Conservation (phyloP, 2,113 vertebrate genomes). For the Corydoras maculifer region DNA sequence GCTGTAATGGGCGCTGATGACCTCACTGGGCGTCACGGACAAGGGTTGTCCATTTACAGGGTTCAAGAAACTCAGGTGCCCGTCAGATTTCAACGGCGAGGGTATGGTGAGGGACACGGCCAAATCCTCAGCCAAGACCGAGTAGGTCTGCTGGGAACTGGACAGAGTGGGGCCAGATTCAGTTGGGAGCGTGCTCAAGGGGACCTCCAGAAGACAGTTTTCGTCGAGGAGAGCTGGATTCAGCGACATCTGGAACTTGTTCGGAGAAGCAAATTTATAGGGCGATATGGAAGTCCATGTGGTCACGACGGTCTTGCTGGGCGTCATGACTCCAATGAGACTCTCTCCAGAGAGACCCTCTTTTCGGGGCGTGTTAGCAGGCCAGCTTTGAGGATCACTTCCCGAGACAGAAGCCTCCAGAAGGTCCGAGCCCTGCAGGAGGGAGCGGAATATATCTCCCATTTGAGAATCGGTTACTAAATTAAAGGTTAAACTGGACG, state of each 20-base stretch:
- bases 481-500: conserved; percentile 88
- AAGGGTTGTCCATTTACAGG: conserved; percentile 47
- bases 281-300: conserved; percentile 79
- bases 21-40: conserved; percentile 70
- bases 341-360: conserved; percentile 60
- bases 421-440: conserved; percentile 87
- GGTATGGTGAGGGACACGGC: conserved; percentile 93
- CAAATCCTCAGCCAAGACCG: conserved; percentile 86
- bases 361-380: conserved; percentile 78
- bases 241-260: conserved; percentile 63
- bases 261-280: conserved; percentile 68
- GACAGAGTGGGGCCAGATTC: conserved; percentile 52
- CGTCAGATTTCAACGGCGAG: conserved; percentile 91
- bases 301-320: conserved; percentile 64
- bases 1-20: conserved; percentile 82
- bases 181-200: conserved; percentile 55
- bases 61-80: conserved; percentile 89
- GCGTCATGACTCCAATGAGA: conserved; percentile 54
- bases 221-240: conserved; percentile 88
- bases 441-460: conserved; percentile 95
- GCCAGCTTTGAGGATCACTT: conserved; percentile 69
- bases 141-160: conserved; percentile 69
- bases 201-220: conserved; percentile 87
- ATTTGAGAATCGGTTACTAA: conserved; percentile 92
- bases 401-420: conserved; percentile 58